Conservation (phyloP, 2,113 vertebrate species). For the Takifugu flavidus region DNA sequence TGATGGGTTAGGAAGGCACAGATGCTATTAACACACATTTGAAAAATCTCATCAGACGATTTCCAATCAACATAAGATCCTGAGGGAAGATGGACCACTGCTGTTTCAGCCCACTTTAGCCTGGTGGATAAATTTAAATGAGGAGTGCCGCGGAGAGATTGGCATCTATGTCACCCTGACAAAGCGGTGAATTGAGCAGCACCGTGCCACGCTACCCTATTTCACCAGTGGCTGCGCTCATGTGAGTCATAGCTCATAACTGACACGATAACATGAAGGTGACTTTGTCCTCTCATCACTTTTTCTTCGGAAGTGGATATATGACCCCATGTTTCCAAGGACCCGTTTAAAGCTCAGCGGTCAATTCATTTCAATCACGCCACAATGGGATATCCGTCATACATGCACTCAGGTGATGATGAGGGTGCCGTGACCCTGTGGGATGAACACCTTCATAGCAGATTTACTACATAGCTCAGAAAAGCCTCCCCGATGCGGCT, state of each 20-base stretch:
- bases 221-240: conserved; percentile 54
- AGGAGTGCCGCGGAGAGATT: conserved; percentile 12
- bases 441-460: conserved; percentile 27
- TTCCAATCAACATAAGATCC: background rate
- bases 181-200: conserved; percentile 1
- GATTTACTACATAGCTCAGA: conserved; percentile 33
- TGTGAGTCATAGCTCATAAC: conserved; percentile 34
- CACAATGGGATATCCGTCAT: conserved; percentile 30
- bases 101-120: conserved; percentile 26
- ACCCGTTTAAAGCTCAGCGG: conserved; percentile 43
- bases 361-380: conserved; percentile 41
- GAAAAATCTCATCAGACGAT: conserved; percentile 8
- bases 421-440: conserved; percentile 51
- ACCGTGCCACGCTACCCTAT: conserved; percentile 19
- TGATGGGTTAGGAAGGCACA: conserved; percentile 8
- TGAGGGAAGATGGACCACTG: background rate
- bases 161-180: conserved; percentile 26
- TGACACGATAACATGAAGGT: conserved; percentile 63
- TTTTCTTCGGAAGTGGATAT: conserved; percentile 40
- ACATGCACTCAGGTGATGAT: conserved; percentile 35
- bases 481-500: conserved; percentile 15
- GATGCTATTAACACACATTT: conserved; percentile 13
- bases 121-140: conserved; percentile 9
- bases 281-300: conserved; percentile 67
- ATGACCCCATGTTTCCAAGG: conserved; percentile 50